Evolutionary conservation across 2,113 vertebrate genomes (phyloP).

Genomic region (Arizona elegans): DNA sequence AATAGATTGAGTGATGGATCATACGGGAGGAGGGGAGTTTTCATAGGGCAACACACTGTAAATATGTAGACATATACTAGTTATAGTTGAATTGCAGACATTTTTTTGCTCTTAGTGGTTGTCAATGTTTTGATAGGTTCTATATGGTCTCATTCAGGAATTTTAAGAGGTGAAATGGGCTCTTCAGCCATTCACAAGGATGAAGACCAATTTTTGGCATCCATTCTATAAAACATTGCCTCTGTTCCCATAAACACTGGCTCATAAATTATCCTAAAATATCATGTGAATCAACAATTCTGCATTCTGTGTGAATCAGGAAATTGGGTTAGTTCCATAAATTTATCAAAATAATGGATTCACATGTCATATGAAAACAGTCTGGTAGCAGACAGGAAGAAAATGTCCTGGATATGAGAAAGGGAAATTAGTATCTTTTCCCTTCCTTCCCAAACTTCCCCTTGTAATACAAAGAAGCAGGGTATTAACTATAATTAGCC

Average conservation of each 20-base stretch:
- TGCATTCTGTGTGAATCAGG: background rate
- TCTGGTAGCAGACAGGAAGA: background rate
- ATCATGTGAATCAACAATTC: background rate
- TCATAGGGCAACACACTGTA: background rate
- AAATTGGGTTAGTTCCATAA: background rate
- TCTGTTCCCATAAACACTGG: background rate
- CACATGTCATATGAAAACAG: background rate
- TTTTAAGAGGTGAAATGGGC: background rate
- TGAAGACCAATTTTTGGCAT: background rate
- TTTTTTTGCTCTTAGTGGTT: background rate
- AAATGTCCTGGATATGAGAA: background rate
- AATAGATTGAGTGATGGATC: background rate
- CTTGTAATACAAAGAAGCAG: background rate
- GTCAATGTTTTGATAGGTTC: background rate
- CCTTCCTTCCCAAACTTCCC: background rate
- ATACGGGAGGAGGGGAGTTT: background rate
- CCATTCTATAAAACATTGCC: background rate
- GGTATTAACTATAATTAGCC: background rate
- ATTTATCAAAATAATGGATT: background rate
- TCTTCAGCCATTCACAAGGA: background rate
- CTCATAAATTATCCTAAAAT: background rate
- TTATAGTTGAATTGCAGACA: background rate
- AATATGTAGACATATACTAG: background rate
- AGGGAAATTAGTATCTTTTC: background rate
- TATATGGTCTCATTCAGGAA: background rate